Conservation (phyloP, 1,140 invertebrate genomes). For the Coboldia fuscipes region DNA sequence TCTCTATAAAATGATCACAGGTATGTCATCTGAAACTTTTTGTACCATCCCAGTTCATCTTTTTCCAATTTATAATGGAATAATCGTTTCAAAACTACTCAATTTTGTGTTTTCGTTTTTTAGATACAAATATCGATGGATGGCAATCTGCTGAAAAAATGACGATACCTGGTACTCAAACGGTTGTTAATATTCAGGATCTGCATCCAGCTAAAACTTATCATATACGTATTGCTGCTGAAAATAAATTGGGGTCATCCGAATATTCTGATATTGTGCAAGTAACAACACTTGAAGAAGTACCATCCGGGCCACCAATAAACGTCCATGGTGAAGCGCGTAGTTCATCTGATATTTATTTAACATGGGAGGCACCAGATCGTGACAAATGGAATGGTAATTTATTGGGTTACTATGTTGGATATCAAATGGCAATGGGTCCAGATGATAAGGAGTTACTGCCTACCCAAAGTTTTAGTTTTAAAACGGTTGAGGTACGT, state of each 20-base stretch:
- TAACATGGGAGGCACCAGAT: constrained; percentile 76
- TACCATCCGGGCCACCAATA: constrained; percentile 65
- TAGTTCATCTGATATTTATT: constrained; percentile 70
- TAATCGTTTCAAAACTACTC: constrained; percentile 10
- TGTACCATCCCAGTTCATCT: neutral
- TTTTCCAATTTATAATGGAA: constrained; percentile 3
- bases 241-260: constrained; percentile 69
- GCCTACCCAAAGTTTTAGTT: constrained; percentile 32
- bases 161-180: constrained; percentile 54
- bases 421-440: constrained; percentile 46
- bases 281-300: constrained; percentile 67
- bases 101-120: no score
- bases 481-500: constrained; percentile 46
- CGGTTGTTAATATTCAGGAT: constrained; percentile 51
- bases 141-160: constrained; percentile 45
- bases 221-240: constrained; percentile 70
- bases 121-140: no score
- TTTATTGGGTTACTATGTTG: constrained; percentile 80
- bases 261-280: constrained; percentile 65
- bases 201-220: constrained; percentile 76
- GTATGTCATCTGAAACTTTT: constrained; percentile 22
- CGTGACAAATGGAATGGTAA: constrained; percentile 78
- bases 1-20: constrained; percentile 64
- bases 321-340: constrained; percentile 69
- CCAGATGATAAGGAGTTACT: constrained; percentile 20